Conservation (phyloP, 2,797 vertebrate species). For the Melanotaenia maccullochi region DNA sequence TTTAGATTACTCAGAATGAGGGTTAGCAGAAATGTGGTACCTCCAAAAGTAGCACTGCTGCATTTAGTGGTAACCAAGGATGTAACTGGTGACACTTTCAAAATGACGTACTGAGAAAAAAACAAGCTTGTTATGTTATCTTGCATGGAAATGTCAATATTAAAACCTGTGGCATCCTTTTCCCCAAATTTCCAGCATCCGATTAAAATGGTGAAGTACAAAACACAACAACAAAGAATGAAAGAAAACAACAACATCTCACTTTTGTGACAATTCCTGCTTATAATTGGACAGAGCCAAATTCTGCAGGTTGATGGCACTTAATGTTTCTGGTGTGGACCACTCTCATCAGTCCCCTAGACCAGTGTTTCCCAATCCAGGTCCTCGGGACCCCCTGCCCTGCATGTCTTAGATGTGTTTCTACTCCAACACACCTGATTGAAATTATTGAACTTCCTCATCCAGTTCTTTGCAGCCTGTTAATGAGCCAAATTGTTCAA, state of each 20-base stretch:
- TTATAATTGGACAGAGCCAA: background rate
- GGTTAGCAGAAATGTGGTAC: background rate
- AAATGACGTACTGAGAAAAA: background rate
- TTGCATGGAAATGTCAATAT: background rate
- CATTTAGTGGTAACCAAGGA: background rate
- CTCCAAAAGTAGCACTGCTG: background rate
- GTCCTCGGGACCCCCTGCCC: too few relatives aligned
- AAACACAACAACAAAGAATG: background rate
- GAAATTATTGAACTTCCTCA: too few relatives aligned
- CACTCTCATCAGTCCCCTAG: background rate
- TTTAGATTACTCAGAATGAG: background rate
- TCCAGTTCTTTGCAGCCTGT: too few relatives aligned
- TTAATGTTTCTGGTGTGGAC: background rate
- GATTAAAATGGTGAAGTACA: background rate
- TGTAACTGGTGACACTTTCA: background rate
- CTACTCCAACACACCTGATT: too few relatives aligned
- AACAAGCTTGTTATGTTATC: background rate
- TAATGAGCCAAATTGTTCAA: too few relatives aligned
- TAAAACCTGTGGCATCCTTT: background rate
- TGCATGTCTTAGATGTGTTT: too few relatives aligned
- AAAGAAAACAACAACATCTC: background rate
- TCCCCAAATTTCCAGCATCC: background rate
- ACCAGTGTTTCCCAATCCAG: too few relatives aligned
- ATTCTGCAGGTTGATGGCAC: background rate
- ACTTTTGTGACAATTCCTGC: background rate